These are phyloP conservation scores for Orgyia antiqua DNA, from an alignment of 2,888 invertebrate genomes.

Conservation along the genomic window DNA sequence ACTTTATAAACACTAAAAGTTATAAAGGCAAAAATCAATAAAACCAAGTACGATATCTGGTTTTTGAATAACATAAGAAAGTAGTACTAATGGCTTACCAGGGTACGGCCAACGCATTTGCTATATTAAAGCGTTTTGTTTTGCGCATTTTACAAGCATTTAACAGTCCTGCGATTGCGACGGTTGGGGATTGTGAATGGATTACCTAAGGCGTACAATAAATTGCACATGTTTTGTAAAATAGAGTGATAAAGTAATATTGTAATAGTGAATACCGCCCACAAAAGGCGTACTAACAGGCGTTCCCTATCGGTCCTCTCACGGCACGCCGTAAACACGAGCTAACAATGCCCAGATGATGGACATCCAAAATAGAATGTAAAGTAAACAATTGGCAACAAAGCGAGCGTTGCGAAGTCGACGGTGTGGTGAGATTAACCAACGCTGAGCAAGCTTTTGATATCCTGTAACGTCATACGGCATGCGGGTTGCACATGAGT, in stretches of 20 bases:
- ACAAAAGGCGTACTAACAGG: constrained; percentile 52
- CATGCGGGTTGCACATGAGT: constrained; percentile 33
- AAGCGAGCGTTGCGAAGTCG: constrained; percentile 56
- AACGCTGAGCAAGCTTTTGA: constrained; percentile 42
- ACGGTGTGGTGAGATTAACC: constrained; percentile 57
- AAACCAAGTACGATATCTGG: too few species aligned
- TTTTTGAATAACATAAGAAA: too few species aligned
- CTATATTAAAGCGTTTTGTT: too few species aligned
- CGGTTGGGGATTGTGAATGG: too few species aligned
- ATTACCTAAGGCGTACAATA: constrained; percentile 1
- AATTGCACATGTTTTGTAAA: constrained; percentile 6
- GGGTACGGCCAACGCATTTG: too few species aligned
- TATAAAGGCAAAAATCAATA: too few species aligned
- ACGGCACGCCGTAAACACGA: constrained; percentile 50
- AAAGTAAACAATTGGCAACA: constrained; percentile 71
- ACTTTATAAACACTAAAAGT: too few species aligned
- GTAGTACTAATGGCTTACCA: too few species aligned
- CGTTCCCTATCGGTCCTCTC: constrained; percentile 39
- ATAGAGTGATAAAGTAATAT: constrained; percentile 3
- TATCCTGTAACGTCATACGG: constrained; percentile 33
- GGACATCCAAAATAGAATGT: constrained; percentile 73
- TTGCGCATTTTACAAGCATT: too few species aligned
- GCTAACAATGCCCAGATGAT: constrained; percentile 76
- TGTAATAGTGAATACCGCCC: constrained; percentile 22
- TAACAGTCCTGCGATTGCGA: too few species aligned